Base-by-base conservation (phyloP, 2,888 invertebrate genomes). In the Phorcus lineatus region DNA sequence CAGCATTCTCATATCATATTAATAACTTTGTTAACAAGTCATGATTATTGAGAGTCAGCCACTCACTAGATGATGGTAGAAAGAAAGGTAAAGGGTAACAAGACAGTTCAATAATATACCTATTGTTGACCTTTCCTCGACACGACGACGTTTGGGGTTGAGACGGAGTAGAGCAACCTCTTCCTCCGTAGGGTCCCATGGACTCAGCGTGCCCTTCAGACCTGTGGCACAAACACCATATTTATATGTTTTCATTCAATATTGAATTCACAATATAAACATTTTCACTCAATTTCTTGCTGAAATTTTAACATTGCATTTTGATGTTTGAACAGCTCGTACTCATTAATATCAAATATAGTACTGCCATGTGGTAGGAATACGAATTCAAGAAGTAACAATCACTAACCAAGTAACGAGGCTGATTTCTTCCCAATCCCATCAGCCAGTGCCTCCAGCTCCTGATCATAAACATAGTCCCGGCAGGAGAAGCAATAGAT, bases 401-500 rank as follows among this genome's bases (percentile, higher is more conserved):
- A 24, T 40, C 16, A 54, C 31, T 74, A 66, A 83, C 84, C 84
- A 36, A 83, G 52, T 16, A 83, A 81, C 2, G 70, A 78, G 47
- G 87, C 83, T 80, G 90, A 85, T 79, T 82, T 84, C 76, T 86
- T 85, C 62, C 86, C 86, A 77, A 93, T 91, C 47, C 85, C 82
- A 77, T 87, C 89, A 53, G 94, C 92, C 77, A 95, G 92, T 31
- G 91, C 90, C 84, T 94, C 94, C 77, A 95, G 91, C 87, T 97
- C 96, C 82, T 95, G 94, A 91, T 97, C 97, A 93, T 98, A 98
- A 76, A 98, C 96, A 93, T 97, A 99, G 93, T 99, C 98, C 83
- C 96, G 95, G 93, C 99, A 99, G 90, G 95, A 95, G 91, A 96
- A 96, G 93, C 99, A 99, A 93, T 96, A 96, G 13, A 99, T 95